Base-by-base conservation (phyloP, 2,113 vertebrate genomes). In the Pterophyllum scalare region DNA sequence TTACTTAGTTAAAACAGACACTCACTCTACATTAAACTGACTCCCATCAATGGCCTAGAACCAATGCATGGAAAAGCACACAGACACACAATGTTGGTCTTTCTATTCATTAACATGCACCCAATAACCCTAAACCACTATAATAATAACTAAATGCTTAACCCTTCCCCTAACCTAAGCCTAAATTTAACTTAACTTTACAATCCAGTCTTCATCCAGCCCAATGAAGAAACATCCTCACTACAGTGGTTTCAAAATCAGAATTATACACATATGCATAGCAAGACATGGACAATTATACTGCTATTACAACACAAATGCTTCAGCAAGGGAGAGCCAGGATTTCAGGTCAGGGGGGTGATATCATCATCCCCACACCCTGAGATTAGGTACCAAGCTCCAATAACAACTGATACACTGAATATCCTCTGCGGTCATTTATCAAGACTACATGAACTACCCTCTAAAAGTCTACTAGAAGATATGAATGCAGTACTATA, bases 1-100 rank as follows among this genome's bases (percentile, higher is more conserved):
- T 93, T 90, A 93, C 88, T 84, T 80, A 78, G 74, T 92, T 85
- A 95, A 93, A 94, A 93, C 91, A 92, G 72, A 90, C 60, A 91
- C 88, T 94, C 92, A 92, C 83, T 93, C 87, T 80, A 76, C 77
- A 91, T 93, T 94, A 93, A 88, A 88, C 80, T 60, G 79, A 89
- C 79, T 91, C 86, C 87, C 83, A 72, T 94, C 88, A 93, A 84
- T 88, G 92, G 81, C 92, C 79, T 85, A 82, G 78, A 61, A 80
- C 74, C 56, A 81, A 52, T 7, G 77, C 88, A 82, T 43, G 60
- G 17, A 52, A 72, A 54, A 49, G 43, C 65, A 62, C 52, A 40
- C 31, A 5, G 24, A 5, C 61, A 60, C 62, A 20, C 59, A 83
- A 40, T 72, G 12, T 19, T 61, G 6, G 8, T 10, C 61, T 78